Evolutionary conservation across 2,797 vertebrate genomes (phyloP).

Genomic region (Rhabdophis nuchalis): DNA sequence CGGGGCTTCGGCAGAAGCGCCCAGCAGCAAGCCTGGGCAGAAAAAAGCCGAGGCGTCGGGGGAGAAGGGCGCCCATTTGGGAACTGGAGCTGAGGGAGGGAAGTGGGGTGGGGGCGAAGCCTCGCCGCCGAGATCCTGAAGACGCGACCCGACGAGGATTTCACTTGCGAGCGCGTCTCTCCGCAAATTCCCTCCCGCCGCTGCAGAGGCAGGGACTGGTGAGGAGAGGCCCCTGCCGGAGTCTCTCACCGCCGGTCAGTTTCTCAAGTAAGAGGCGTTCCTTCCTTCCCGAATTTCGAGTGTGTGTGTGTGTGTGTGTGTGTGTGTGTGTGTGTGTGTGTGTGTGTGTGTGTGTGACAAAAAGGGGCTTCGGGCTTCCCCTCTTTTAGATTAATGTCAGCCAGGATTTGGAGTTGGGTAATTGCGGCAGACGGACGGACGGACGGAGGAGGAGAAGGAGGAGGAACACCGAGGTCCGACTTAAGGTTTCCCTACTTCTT

Average conservation of each 20-base stretch:
- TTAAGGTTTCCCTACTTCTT: not conserved
- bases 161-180: too few relatives aligned
- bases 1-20: not conserved
- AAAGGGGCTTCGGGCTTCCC: too few relatives aligned
- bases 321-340: too few relatives aligned
- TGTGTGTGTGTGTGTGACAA: not conserved
- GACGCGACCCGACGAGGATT: not conserved
- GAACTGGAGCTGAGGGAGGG: not conserved
- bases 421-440: not conserved
- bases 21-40: not conserved
- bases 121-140: not conserved
- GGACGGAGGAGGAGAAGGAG: too few relatives aligned
- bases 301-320: too few relatives aligned
- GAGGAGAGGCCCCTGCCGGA: not conserved
- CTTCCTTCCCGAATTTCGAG: fast-evolving
- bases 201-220: too few relatives aligned
- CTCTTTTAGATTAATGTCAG: too few relatives aligned
- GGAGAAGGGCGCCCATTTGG: not conserved
- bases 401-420: not conserved
- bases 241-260: too few relatives aligned
- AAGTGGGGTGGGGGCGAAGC: not conserved
- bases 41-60: not conserved
- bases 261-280: not conserved
- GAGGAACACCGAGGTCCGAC: not conserved
- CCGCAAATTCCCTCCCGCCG: not conserved